Percentiles rank a stretch among this genome's conserved stretches.
Evolutionary conservation across 1,140 invertebrate genomes (phyloP).

Genomic region (Habropoda laboriosa): DNA sequence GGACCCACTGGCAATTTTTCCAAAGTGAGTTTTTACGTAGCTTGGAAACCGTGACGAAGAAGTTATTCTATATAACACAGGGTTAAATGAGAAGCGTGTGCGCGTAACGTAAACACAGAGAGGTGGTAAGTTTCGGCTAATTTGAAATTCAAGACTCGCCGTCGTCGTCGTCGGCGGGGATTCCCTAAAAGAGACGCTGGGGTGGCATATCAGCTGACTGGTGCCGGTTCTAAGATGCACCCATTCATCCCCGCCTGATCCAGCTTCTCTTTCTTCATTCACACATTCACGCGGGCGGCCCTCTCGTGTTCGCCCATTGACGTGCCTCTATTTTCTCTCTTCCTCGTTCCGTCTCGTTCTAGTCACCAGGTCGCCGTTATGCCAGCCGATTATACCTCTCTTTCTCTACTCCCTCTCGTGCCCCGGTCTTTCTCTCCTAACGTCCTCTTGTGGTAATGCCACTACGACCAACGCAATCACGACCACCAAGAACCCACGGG

Average conservation of each 20-base stretch:
- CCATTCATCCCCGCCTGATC: slow-evolving; percentile 64
- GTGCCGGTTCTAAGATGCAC: slow-evolving; percentile 64
- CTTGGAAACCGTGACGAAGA: too few species aligned
- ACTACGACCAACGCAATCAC: slow-evolving; percentile 43
- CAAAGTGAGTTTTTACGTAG: too few species aligned
- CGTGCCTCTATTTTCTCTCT: slow-evolving; percentile 55
- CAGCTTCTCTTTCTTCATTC: slow-evolving; percentile 65
- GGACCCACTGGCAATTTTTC: too few species aligned
- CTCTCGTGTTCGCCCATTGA: slow-evolving; percentile 70
- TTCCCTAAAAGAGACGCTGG: slow-evolving; percentile 32
- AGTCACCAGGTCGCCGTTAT: slow-evolving; percentile 32
- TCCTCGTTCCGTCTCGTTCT: slow-evolving; percentile 43
- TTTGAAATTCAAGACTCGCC: slow-evolving; percentile 69
- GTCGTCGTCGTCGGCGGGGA: neutral
- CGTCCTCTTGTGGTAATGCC: slow-evolving; percentile 40
- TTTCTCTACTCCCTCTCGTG: neutral
- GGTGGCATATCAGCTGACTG: slow-evolving; percentile 69
- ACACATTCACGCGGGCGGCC: slow-evolving; percentile 62
- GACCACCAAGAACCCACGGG: slow-evolving; percentile 42
- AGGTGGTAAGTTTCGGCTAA: slow-evolving; percentile 55
- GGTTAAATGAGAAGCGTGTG: too few species aligned
- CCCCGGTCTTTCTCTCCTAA: slow-evolving; percentile 38
- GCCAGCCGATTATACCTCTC: slow-evolving; percentile 14
- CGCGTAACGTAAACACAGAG: neutral
- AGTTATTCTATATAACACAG: too few species aligned